phyloP scores from a whole-genome alignment of 2,888 invertebrate genomes.

The Pterostichus niger region DNA sequence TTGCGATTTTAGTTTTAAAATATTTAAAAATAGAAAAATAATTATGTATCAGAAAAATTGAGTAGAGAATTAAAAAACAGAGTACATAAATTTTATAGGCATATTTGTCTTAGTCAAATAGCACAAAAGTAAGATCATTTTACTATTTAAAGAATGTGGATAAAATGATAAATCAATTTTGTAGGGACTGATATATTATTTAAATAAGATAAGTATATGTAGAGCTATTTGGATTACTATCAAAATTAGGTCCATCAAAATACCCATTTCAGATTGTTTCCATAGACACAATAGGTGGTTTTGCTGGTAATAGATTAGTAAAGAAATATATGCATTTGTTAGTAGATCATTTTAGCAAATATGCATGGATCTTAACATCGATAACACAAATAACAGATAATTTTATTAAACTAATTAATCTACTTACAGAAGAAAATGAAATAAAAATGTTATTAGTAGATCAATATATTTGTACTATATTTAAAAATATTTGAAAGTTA shows the following conservation, averaged over 20 bases:
- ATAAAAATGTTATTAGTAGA: too few species aligned
- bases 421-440: too few species aligned
- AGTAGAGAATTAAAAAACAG: too few species aligned
- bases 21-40: too few species aligned
- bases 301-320: slow-evolving; percentile 44
- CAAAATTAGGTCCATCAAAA: slow-evolving; percentile 50
- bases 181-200: too few species aligned
- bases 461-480: too few species aligned
- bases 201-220: too few species aligned
- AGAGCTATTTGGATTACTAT: slow-evolving; percentile 22
- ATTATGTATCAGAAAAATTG: too few species aligned
- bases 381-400: background rate
- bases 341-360: slow-evolving; percentile 5
- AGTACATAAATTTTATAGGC: too few species aligned
- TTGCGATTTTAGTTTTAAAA: too few species aligned
- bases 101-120: too few species aligned
- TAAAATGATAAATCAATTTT: background rate
- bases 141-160: slow-evolving; percentile 25
- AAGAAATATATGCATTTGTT: slow-evolving; percentile 48
- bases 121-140: background rate
- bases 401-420: slow-evolving; percentile 3
- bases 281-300: slow-evolving; percentile 54
- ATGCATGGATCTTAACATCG: slow-evolving; percentile 13
- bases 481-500: too few species aligned
- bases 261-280: slow-evolving; percentile 57